These are phyloP conservation scores for Yponomeuta sedellus DNA, from an alignment of 2,888 invertebrate genomes.

Conservation along the genomic window DNA sequence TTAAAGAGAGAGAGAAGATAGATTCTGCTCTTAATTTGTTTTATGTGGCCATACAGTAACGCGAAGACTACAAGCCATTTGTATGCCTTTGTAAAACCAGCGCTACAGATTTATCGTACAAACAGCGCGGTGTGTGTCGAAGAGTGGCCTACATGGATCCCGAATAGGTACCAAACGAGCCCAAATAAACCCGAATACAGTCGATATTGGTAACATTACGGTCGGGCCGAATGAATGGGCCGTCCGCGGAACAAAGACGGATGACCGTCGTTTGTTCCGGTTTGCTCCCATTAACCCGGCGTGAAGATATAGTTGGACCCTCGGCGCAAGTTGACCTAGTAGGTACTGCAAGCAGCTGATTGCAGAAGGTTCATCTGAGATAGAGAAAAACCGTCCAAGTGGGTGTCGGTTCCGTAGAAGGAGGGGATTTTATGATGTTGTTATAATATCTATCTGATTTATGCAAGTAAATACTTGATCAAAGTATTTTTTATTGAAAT, in stretches of 20 bases:
- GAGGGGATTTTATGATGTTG: no score
- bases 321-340: neutral
- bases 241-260: constrained; percentile 38
- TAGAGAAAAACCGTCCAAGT: no score
- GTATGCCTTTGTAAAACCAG: neutral
- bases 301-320: constrained; percentile 44
- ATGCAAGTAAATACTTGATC: no score
- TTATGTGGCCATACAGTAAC: neutral
- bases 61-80: neutral
- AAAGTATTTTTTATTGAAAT: no score
- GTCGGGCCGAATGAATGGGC: constrained; percentile 16
- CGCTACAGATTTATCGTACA: neutral
- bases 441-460: no score
- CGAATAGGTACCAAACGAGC: neutral
- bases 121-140: neutral
- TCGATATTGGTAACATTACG: constrained; percentile 12
- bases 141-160: neutral
- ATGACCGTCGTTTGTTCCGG: constrained; percentile 56
- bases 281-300: constrained; percentile 57
- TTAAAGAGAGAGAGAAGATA: no score
- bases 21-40: no score
- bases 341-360: no score
- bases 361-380: no score
- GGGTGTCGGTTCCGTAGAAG: no score
- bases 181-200: neutral